phyloP scores from a whole-genome alignment of 2,797 vertebrate genomes.

The Salmo trutta region DNA sequence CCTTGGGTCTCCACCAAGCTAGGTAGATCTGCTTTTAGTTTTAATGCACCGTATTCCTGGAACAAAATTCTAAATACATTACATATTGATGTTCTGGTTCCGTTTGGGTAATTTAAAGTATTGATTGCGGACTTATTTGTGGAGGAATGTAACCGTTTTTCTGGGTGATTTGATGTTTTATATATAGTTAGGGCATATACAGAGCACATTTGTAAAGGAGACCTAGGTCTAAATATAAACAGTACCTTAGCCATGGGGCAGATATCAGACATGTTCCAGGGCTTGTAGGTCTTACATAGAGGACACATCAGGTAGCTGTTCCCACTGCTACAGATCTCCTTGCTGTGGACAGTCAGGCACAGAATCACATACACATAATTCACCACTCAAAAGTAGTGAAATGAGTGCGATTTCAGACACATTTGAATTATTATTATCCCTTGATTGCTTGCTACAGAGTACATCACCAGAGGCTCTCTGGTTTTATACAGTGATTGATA shows the following conservation, averaged over 20 bases:
- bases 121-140: too few species aligned
- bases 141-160: too few species aligned
- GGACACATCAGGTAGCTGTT: conserved; percentile 79
- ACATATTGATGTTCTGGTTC: too few species aligned
- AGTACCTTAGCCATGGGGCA: conserved; percentile 83
- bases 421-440: conserved; percentile 26
- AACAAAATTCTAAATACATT: too few species aligned
- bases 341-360: conserved; percentile 53
- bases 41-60: too few species aligned
- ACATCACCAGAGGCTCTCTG: conserved; percentile 10
- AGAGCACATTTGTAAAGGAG: too few species aligned
- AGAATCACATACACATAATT: conserved; percentile 17
- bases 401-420: too few species aligned
- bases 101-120: too few species aligned
- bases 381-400: neutral
- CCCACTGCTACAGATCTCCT: conserved; percentile 78
- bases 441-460: conserved; percentile 32
- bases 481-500: conserved; percentile 37
- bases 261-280: conserved; percentile 83
- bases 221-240: neutral
- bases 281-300: conserved; percentile 78
- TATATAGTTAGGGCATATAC: too few species aligned
- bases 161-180: too few species aligned
- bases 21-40: too few species aligned
- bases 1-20: too few species aligned